Percentiles rank a stretch among this genome's conserved stretches.
Evolutionary conservation across 1,140 invertebrate species (phyloP).

Genomic region (Brachionus rubens): DNA sequence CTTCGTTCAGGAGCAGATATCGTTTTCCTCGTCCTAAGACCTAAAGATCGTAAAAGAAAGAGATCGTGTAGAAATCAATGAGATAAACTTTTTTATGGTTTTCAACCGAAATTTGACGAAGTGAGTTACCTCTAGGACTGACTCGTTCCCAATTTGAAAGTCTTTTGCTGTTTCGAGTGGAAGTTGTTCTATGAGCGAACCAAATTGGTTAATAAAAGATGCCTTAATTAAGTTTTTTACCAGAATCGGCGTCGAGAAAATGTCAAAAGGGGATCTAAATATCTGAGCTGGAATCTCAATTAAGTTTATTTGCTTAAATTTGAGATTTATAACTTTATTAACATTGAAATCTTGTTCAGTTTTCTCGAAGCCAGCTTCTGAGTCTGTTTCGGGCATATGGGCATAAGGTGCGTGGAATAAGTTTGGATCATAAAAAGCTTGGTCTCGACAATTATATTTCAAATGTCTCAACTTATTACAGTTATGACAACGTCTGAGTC

Average conservation of each 20-base stretch:
- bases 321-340: background rate
- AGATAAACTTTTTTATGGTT: background rate
- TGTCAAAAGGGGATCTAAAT: background rate
- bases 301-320: background rate
- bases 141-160: background rate
- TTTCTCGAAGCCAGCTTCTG: background rate
- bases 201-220: background rate
- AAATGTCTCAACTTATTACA: background rate
- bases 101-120: background rate
- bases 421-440: constrained; percentile 2
- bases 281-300: constrained; percentile 1
- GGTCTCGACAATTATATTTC: background rate
- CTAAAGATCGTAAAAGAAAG: background rate
- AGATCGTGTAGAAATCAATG: background rate
- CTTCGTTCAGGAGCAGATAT: background rate
- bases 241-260: background rate
- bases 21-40: background rate
- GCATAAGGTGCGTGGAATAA: background rate
- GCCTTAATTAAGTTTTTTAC: background rate
- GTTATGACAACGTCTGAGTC: background rate
- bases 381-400: background rate
- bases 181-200: background rate
- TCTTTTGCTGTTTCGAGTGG: background rate
- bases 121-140: background rate
- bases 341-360: background rate